These are phyloP conservation scores for Melitaea cinxia DNA, from an alignment of 1,140 invertebrate genomes.

Conservation along the genomic window DNA sequence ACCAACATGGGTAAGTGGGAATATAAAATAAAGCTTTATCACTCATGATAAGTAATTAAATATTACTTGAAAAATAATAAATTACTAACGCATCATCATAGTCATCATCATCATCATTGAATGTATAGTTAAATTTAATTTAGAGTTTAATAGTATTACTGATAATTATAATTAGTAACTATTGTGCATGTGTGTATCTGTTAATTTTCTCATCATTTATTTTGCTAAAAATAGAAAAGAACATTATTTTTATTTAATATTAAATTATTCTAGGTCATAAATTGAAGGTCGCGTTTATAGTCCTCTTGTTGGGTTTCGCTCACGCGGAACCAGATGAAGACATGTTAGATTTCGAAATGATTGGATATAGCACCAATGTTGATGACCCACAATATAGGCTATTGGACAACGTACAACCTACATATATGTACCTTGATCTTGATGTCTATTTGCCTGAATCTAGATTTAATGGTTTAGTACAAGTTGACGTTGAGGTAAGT, in stretches of 20 bases:
- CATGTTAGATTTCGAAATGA: slow-evolving; percentile 52
- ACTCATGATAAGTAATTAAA: no score
- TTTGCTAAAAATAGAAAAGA: no score
- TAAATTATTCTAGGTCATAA: slow-evolving; percentile 48
- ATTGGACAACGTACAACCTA: slow-evolving; percentile 55
- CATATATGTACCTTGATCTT: slow-evolving; percentile 52
- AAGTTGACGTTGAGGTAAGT: slow-evolving; percentile 55
- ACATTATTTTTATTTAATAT: not conserved
- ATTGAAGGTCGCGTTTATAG: slow-evolving; percentile 45
- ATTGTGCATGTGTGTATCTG: no score
- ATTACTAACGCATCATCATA: no score
- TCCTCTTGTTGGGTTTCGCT: slow-evolving; percentile 43
- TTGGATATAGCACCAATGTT: slow-evolving; percentile 54
- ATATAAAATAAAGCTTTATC: not conserved
- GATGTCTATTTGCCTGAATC: slow-evolving; percentile 60
- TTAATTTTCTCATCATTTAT: no score
- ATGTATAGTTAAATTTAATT: no score
- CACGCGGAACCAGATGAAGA: slow-evolving; percentile 50
- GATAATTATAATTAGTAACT: no score
- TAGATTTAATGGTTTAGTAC: slow-evolving; percentile 59
- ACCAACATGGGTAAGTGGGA: slow-evolving; percentile 57
- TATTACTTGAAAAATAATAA: no score
- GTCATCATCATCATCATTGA: no score
- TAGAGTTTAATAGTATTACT: no score
- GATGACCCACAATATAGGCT: slow-evolving; percentile 62